phyloP scores from a whole-genome alignment of 2,888 invertebrate species.

The Cheilosia soror region DNA sequence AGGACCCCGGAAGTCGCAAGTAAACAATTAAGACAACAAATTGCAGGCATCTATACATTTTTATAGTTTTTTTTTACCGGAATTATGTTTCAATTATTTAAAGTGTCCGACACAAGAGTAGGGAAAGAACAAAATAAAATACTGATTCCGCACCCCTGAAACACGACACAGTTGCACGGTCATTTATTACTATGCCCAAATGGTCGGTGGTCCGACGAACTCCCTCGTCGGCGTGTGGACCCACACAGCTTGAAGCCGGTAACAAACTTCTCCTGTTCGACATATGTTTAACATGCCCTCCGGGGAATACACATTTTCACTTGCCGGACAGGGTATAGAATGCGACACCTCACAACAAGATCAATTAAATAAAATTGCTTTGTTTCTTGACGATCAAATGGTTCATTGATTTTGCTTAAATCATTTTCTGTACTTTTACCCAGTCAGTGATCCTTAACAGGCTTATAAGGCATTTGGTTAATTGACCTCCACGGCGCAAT shows the following conservation, averaged over 20 bases:
- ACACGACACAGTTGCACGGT: conserved; percentile 69
- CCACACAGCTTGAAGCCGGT: conserved; percentile 64
- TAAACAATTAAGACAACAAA: conserved; percentile 61
- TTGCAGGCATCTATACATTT: conserved; percentile 44
- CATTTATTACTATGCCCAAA: conserved; percentile 51
- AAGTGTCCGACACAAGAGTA: conserved; percentile 49
- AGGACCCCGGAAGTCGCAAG: conserved; percentile 65
- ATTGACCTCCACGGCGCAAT: conserved; percentile 22
- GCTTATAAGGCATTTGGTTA: conserved; percentile 27
- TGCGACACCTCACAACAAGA: conserved; percentile 59
- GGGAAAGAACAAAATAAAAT: conserved; percentile 22
- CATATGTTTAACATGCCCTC: conserved; percentile 72
- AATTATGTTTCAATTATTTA: conserved; percentile 71
- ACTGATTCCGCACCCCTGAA: conserved; percentile 52
- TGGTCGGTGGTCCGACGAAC: conserved; percentile 65
- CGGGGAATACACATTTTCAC: conserved; percentile 58
- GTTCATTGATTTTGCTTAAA: conserved; percentile 50
- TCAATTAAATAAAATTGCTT: conserved; percentile 55
- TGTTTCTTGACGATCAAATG: conserved; percentile 53
- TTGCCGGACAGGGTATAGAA: conserved; percentile 25
- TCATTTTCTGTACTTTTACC: neutral
- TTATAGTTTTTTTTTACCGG: conserved; percentile 40
- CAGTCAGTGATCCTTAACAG: neutral
- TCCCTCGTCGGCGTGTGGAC: conserved; percentile 43
- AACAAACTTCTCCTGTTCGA: conserved; percentile 44